Base-by-base conservation (phyloP, 2,113 vertebrate genomes). In the Sardina pilchardus region DNA sequence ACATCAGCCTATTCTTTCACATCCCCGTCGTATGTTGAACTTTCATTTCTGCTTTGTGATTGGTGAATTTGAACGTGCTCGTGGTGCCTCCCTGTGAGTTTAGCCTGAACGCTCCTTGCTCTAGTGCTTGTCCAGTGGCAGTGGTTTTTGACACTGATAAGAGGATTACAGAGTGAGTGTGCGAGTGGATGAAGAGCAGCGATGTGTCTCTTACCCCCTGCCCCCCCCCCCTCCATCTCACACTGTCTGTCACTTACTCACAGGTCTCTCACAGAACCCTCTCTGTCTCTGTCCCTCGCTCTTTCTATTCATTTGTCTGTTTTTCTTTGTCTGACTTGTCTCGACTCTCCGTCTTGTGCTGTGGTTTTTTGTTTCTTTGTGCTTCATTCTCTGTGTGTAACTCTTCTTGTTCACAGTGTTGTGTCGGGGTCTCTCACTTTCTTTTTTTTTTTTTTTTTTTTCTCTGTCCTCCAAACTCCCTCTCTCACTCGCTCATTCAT, bases 131-230 rank as follows among this genome's bases (percentile, higher is more conserved):
- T 26, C 26, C 63, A 67, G 63, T 67, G 24, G 63, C 7, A 67
- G 63, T 67, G 63, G n/a, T 30, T 67, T 67, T 30, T 67, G 63
- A 67, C 63, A 30, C 26, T 26, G 6, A 67, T 67, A 67, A 67
- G n/a, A 67, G 63, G 63, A 67, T 67, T 30, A 30, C 63, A 67
- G 19, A 59, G 50, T 17, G 50, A 53, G 56, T n/a, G 19, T 6
- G n/a, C n/a, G n/a, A 67, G 63, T 67, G 63, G 63, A 67, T 67
- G 63, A 67, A 67, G n/a, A 67, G 63, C n/a, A 67, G 63, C 63
- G 7, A 30, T 30, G 63, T 67, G n/a, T 67, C n/a, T n/a, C 14
- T 67, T 67, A 67, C 3, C 63, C 63, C 14, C n/a, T n/a, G 8
- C 59, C 6, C 59, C 26, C 12, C 2, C 59, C 59, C 12, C n/a